These are phyloP conservation scores for Sciurus niger DNA, from an alignment of 2,113 vertebrate species.

Conservation along the genomic window DNA sequence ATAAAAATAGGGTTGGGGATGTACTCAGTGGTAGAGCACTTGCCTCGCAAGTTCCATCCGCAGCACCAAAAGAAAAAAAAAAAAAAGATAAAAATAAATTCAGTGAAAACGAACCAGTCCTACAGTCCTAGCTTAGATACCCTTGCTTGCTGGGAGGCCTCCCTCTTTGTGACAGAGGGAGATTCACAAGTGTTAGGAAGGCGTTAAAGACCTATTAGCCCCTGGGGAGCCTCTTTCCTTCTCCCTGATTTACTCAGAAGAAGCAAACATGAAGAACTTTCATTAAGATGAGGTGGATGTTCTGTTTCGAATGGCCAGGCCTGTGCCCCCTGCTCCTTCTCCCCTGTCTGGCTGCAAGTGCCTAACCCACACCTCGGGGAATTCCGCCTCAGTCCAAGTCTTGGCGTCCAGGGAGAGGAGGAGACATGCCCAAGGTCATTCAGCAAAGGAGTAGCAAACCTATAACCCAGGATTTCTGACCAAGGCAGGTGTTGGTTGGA, in stretches of 20 bases:
- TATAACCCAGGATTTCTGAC: neutral
- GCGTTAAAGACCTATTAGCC: neutral
- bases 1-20: constrained; percentile 33
- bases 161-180: neutral
- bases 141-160: neutral
- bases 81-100: constrained; percentile 63
- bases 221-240: neutral
- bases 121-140: neutral
- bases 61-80: neutral
- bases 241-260: neutral
- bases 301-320: neutral
- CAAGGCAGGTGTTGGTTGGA: neutral
- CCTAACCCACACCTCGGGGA: neutral
- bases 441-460: neutral
- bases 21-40: neutral
- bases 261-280: neutral
- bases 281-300: neutral
- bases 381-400: neutral
- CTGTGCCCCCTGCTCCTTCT: neutral
- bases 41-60: neutral
- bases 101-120: constrained; percentile 33
- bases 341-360: no score
- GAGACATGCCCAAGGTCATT: neutral
- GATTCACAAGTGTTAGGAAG: neutral
- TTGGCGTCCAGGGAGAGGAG: neutral